Evolutionary conservation across 2,113 vertebrate genomes (phyloP), one percentile per base, ranked within the genome.

Genomic region (Urocitellus parryii): DNA sequence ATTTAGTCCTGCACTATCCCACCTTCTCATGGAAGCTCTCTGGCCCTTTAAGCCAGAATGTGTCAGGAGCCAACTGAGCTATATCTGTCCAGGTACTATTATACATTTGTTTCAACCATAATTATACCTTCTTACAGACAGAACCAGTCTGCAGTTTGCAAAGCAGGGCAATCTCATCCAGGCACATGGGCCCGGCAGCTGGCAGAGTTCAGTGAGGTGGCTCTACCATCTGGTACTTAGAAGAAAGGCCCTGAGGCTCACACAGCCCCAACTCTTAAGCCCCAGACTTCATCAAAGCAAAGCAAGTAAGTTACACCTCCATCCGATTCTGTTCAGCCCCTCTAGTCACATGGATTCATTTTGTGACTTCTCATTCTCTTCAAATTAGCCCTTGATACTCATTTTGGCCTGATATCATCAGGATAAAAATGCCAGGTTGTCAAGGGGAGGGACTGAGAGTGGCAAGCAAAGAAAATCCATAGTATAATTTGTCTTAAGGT

Each of bases 191-290:
- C 56, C 85, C 39, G 77, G 85, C 83, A 61, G 88, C 88, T 67
- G 89, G 67, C 39, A 39, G 88, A 2, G 45, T 53, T 65, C 56
- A 27, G 11, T 0, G 39, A 74, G 78, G 56, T 37, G 22, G n/a
- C 42, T 56, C 88, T 34, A 48, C 87, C 96, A 90, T 58, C 90
- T 96, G 93, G 45, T 16, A 17, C 77, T 32, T 6, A 79, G 20
- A 78, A 90, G 72, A 37, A 56, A 56, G 17, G 37, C 27, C 37
- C 68, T n/a, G 27, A 82, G 63, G 20, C 61, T 86, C 87, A 42
- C 29, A n/a, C 32, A 48, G 4, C 45, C 45, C 6, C 24, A 20
- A 32, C 22, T 68, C 18, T 8, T 32, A 73, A 82, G 56, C 65
- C 24, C 63, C 65, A 74, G 63, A 74, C 34, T 68, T 58, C 22